Conservation (phyloP, 2,888 invertebrate genomes). For the Agrilus biguttatus region DNA sequence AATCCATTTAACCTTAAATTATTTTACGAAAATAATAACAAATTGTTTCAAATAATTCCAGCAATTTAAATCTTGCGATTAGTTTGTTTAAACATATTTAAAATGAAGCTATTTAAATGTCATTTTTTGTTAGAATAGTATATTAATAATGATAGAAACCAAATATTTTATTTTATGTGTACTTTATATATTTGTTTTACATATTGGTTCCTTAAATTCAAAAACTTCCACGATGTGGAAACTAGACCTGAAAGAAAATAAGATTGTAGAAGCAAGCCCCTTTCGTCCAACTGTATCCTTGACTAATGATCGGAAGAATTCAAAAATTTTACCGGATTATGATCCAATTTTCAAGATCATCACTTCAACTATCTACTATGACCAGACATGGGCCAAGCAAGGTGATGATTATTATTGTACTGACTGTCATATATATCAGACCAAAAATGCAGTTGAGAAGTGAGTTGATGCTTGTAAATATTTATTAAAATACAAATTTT, state of each 20-base stretch:
- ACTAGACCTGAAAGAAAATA: conserved; percentile 60
- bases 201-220: conserved; percentile 61
- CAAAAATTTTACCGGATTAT: conserved; percentile 33
- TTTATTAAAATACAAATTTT: background rate
- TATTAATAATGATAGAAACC: conserved; percentile 31
- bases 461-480: conserved; percentile 5
- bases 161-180: conserved; percentile 43
- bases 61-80: too few species aligned
- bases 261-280: conserved; percentile 52
- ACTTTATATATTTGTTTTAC: conserved; percentile 55
- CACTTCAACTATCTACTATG: conserved; percentile 53
- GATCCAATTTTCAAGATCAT: conserved; percentile 64
- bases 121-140: background rate
- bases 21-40: too few species aligned
- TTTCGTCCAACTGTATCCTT: conserved; percentile 36
- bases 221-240: conserved; percentile 74
- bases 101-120: too few species aligned
- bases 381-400: conserved; percentile 52
- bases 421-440: conserved; percentile 42
- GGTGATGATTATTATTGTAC: conserved; percentile 49
- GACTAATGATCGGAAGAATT: conserved; percentile 17
- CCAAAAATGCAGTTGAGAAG: conserved; percentile 6
- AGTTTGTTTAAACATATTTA: too few species aligned
- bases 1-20: too few species aligned
- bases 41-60: too few species aligned